Conservation (phyloP, 2,888 invertebrate species). For the Argynnis bischoffii region DNA sequence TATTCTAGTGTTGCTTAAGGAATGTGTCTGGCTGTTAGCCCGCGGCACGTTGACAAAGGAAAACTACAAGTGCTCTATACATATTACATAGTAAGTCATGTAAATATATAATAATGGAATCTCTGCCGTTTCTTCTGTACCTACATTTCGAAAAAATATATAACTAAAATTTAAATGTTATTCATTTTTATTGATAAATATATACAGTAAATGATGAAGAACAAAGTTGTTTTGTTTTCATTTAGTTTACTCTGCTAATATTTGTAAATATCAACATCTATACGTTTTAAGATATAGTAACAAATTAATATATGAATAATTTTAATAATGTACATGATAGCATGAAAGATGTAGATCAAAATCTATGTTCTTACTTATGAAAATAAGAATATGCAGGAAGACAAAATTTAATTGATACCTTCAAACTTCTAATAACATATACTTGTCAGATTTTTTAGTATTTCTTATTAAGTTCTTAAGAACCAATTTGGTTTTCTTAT, state of each 20-base stretch:
- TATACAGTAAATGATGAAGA: neutral
- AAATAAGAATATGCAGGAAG: too few relatives aligned
- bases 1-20: constrained; percentile 33
- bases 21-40: constrained; percentile 41
- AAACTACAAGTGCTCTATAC: constrained; percentile 37
- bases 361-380: too few relatives aligned
- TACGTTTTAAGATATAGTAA: neutral
- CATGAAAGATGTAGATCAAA: constrained; percentile 18
- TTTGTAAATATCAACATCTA: neutral
- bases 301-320: constrained; percentile 22
- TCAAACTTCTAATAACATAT: too few relatives aligned
- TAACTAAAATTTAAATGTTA: neutral
- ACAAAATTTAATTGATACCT: too few relatives aligned
- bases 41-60: constrained; percentile 43
- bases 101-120: too few relatives aligned
- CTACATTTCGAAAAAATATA: too few relatives aligned
- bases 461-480: too few relatives aligned
- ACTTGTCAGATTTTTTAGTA: too few relatives aligned
- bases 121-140: too few relatives aligned
- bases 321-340: constrained; percentile 30
- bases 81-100: neutral
- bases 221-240: neutral
- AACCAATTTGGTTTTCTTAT: too few relatives aligned
- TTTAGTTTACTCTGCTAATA: neutral
- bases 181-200: neutral